phyloP scores from a whole-genome alignment of 2,113 vertebrate genomes.

The Plecturocebus donacophilus region DNA sequence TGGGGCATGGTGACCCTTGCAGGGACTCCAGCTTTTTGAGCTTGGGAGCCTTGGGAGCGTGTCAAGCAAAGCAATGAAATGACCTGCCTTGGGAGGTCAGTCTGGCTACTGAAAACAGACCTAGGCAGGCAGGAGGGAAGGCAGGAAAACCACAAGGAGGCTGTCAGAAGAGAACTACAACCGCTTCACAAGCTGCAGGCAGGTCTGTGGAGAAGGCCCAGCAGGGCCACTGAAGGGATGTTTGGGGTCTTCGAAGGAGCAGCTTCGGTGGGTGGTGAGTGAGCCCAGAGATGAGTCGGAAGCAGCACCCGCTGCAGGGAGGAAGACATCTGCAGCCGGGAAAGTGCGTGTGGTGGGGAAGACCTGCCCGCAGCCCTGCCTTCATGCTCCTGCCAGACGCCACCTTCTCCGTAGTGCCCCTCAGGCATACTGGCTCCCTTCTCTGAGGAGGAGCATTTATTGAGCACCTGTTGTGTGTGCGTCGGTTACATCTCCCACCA shows the following conservation, averaged over 20 bases:
- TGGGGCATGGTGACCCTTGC: background rate
- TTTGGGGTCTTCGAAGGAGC: background rate
- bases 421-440: background rate
- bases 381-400: fast-evolving
- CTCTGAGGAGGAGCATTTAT: background rate
- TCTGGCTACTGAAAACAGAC: background rate
- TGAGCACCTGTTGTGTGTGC: background rate
- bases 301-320: background rate
- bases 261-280: background rate
- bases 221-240: fast-evolving
- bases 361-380: background rate
- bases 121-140: background rate
- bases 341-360: background rate
- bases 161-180: background rate
- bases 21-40: background rate
- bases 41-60: background rate
- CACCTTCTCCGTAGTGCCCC: background rate
- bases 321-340: background rate
- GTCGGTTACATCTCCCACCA: background rate
- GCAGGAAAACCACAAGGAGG: background rate
- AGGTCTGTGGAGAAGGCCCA: background rate
- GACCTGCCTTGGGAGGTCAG: background rate
- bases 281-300: background rate
- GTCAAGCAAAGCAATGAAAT: background rate
- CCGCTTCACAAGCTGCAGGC: background rate